Evolutionary conservation across 2,797 vertebrate species (phyloP).

Genomic region (Spondyliosoma cantharus): DNA sequence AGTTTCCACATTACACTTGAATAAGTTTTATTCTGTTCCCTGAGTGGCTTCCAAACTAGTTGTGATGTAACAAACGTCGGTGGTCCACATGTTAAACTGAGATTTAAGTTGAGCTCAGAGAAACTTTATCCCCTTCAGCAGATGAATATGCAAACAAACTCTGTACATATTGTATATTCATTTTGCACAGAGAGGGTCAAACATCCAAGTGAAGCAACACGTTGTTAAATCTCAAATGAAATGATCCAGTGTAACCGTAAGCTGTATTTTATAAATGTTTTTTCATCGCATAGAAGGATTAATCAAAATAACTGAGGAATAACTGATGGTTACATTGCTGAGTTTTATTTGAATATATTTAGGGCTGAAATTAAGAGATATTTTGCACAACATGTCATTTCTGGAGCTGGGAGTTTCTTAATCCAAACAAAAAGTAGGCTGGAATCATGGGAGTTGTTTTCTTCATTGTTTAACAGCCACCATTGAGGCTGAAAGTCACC

Average conservation of each 20-base stretch:
- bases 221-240: background rate
- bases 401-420: too few relatives aligned
- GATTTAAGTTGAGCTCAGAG: background rate
- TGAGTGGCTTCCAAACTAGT: too few relatives aligned
- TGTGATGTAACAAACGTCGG: background rate
- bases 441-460: too few relatives aligned
- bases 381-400: too few relatives aligned
- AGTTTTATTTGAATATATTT: too few relatives aligned
- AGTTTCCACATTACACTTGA: background rate
- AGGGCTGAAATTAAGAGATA: background rate
- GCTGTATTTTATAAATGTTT: background rate
- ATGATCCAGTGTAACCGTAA: background rate
- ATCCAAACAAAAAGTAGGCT: too few relatives aligned
- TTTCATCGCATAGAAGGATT: background rate
- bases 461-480: too few relatives aligned
- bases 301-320: background rate
- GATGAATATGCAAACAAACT: background rate
- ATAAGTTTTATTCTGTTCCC: background rate
- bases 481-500: too few relatives aligned
- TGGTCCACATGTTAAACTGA: background rate
- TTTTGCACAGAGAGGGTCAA: too few relatives aligned
- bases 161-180: too few relatives aligned
- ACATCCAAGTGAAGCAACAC: too few relatives aligned
- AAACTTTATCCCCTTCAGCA: background rate
- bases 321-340: too few relatives aligned